These are phyloP conservation scores for Bujurquina vittata DNA, from an alignment of 2,113 vertebrate species.

Conservation along the genomic window DNA sequence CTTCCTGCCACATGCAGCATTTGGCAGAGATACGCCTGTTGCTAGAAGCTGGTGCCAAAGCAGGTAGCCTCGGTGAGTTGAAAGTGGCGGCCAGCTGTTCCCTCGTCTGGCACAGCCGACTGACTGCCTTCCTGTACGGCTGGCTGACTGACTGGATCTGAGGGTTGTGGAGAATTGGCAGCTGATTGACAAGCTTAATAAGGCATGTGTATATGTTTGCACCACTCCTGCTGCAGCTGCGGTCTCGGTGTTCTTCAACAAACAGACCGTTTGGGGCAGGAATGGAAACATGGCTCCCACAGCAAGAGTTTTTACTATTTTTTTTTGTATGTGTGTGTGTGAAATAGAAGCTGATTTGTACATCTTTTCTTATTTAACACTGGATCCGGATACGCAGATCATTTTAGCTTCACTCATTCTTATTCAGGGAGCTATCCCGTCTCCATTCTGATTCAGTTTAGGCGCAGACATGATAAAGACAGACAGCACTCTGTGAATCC, in stretches of 20 bases:
- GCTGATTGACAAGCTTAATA: slow-evolving; percentile 67
- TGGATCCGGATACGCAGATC: not conserved
- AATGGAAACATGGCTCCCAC: slow-evolving; percentile 11
- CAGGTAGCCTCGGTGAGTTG: slow-evolving; percentile 62
- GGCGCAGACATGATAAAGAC: not conserved
- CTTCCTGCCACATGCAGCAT: slow-evolving; percentile 34
- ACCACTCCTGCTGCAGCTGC: slow-evolving; percentile 35
- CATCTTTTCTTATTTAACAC: not conserved
- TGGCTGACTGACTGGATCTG: slow-evolving; percentile 36
- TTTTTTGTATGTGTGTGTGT: not conserved
- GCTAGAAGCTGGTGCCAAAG: slow-evolving; percentile 43
- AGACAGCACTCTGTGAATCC: not conserved
- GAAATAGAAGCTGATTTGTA: not conserved
- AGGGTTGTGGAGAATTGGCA: slow-evolving; percentile 35
- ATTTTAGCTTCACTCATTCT: not conserved
- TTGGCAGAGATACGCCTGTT: slow-evolving; percentile 39
- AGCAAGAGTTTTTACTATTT: not conserved
- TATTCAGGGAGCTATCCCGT: not conserved
- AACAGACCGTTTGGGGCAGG: slow-evolving; percentile 10
- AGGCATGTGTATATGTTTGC: slow-evolving; percentile 41
- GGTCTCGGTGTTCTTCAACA: slow-evolving; percentile 6
- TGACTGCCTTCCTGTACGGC: slow-evolving; percentile 29
- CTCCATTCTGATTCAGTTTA: not conserved
- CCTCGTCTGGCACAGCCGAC: slow-evolving; percentile 36
- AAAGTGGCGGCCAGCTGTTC: slow-evolving; percentile 70